These are phyloP conservation scores for Scaptomyza flava DNA, from an alignment of 2,888 invertebrate genomes.

Conservation along the genomic window DNA sequence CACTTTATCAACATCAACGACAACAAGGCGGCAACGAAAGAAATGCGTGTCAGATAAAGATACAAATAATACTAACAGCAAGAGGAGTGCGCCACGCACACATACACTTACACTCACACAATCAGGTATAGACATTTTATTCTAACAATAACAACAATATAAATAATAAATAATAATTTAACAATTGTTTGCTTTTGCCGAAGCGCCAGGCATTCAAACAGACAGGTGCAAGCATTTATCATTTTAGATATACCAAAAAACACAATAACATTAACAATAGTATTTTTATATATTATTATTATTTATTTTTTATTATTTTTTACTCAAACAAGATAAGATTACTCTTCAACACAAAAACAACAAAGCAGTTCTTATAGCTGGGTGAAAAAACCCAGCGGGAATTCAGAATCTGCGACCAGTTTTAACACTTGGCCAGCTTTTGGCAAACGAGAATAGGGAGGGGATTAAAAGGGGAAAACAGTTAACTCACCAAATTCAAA, in stretches of 20 bases:
- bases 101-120: too few relatives aligned
- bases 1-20: constrained; percentile 59
- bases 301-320: constrained; percentile 36
- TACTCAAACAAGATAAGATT: constrained; percentile 69
- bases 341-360: constrained; percentile 33
- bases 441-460: not conserved
- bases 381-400: not conserved
- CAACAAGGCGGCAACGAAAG: constrained; percentile 18
- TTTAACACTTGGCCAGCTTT: not conserved
- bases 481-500: constrained; percentile 43
- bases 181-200: constrained; percentile 51
- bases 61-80: constrained; percentile 16
- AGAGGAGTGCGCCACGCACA: constrained; percentile 37
- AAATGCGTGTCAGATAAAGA: constrained; percentile 58
- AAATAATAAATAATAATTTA: constrained; percentile 32
- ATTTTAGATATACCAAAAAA: constrained; percentile 33
- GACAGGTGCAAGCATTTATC: constrained; percentile 19
- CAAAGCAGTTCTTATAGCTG: constrained; percentile 23
- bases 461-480: not conserved
- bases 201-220: constrained; percentile 53
- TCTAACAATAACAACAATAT: constrained; percentile 27
- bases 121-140: constrained; percentile 36
- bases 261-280: constrained; percentile 2
- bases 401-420: constrained; percentile 25
- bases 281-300: constrained; percentile 49